Evolutionary conservation across 2,888 invertebrate species (phyloP).

Genomic region (Harpalus rufipes): DNA sequence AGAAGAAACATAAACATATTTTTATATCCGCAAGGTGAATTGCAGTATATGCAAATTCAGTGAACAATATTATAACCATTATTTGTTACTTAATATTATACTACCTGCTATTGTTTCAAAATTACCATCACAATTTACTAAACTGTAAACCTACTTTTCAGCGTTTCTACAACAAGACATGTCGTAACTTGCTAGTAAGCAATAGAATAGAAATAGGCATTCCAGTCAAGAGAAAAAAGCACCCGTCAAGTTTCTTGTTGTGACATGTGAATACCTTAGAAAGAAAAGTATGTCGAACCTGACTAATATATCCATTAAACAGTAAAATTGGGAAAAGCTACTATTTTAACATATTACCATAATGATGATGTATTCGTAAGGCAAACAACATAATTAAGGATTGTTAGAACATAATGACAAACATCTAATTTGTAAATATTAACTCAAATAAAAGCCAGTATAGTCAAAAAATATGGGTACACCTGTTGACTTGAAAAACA

Average conservation of each 20-base stretch:
- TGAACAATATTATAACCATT: neutral
- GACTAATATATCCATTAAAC: constrained; percentile 12
- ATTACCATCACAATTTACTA: constrained; percentile 12
- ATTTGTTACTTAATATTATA: constrained; percentile 1
- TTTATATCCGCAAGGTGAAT: constrained; percentile 23
- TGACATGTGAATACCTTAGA: constrained; percentile 47
- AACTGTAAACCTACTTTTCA: constrained; percentile 37
- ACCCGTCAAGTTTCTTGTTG: neutral
- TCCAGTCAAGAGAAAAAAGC: constrained; percentile 14
- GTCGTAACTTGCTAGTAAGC: constrained; percentile 23
- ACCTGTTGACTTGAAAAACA: too few species aligned
- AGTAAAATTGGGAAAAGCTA: constrained; percentile 2
- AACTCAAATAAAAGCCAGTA: neutral
- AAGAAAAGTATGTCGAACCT: constrained; percentile 43
- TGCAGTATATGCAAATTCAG: constrained; percentile 16
- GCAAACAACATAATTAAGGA: neutral
- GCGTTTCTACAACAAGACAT: neutral
- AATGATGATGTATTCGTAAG: neutral
- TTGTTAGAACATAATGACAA: neutral
- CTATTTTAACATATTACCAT: constrained; percentile 15
- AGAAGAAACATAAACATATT: constrained; percentile 5
- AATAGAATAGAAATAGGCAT: constrained; percentile 8
- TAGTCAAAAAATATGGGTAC: too few species aligned
- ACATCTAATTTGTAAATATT: neutral
- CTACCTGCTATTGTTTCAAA: constrained; percentile 39